A percentile compares a stretch with the other conserved stretches of the same genome.
Conservation (phyloP, 64 coral and sea anemone species). For the Exaiptasia diaphana region DNA sequence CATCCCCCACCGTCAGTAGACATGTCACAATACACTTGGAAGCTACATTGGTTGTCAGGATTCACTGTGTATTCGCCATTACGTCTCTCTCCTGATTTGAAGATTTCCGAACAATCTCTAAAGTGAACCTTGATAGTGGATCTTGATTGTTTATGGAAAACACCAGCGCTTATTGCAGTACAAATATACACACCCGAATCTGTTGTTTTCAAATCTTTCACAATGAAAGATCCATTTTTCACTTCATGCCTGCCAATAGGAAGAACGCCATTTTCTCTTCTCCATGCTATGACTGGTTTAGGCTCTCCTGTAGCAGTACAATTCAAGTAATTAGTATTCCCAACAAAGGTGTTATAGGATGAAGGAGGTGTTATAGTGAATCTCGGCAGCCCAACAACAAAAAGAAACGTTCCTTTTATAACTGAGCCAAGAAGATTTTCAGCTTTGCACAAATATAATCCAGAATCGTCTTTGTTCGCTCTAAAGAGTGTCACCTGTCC, state of each 20-base stretch:
- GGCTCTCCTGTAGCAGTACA: slow-evolving; percentile 57
- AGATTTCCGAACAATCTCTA: too few relatives aligned
- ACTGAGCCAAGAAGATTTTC: slow-evolving; percentile 36
- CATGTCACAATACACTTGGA: too few relatives aligned
- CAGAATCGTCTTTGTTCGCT: not conserved
- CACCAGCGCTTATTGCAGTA: slow-evolving; percentile 9
- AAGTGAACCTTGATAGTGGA: too few relatives aligned
- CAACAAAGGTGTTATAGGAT: not conserved
- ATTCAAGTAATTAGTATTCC: not conserved
- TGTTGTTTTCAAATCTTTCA: not conserved
- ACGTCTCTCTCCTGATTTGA: too few relatives aligned
- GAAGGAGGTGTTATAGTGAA: slow-evolving; percentile 28
- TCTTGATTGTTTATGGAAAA: too few relatives aligned
- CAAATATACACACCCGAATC: slow-evolving; percentile 60
- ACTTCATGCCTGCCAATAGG: slow-evolving; percentile 14
- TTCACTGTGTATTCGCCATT: too few relatives aligned
- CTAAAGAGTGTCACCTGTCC: not conserved
- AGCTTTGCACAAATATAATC: slow-evolving; percentile 23
- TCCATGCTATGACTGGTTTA: slow-evolving; percentile 50
- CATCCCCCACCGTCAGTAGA: too few relatives aligned
- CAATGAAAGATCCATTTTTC: not conserved
- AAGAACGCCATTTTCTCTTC: not conserved
- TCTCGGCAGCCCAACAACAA: not conserved
- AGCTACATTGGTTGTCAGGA: too few relatives aligned
- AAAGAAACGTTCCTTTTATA: not conserved